Percentiles rank a stretch among this genome's conserved stretches.
Conservation (phyloP, 2,888 invertebrate genomes). For the Eutolmus rufibarbis region DNA sequence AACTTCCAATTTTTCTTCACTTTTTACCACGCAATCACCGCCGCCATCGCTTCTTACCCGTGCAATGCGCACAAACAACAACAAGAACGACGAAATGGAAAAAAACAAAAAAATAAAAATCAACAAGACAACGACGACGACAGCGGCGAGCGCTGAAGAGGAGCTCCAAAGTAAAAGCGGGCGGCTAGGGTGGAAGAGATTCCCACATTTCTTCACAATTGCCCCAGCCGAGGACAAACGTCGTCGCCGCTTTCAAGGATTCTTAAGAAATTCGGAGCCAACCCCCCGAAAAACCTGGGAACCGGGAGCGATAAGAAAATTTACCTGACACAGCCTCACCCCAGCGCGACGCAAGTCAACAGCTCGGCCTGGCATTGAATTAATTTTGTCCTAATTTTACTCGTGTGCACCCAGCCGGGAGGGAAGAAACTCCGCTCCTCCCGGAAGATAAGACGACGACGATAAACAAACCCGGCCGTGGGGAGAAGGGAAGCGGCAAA, state of each 20-base stretch:
- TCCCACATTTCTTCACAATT: background rate
- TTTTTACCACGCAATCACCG: constrained; percentile 23
- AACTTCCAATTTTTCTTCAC: constrained; percentile 34
- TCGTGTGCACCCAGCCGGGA: background rate
- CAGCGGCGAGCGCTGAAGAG: background rate
- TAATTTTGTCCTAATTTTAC: background rate
- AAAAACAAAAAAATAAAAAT: background rate
- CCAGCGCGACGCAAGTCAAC: background rate
- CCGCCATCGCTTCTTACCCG: background rate
- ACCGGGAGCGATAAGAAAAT: background rate
- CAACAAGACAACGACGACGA: background rate
- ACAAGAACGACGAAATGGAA: background rate
- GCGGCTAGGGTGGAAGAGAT: background rate
- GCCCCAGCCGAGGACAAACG: background rate
- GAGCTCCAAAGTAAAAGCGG: background rate
- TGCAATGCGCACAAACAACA: background rate
- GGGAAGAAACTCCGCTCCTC: background rate
- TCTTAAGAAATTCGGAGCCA: background rate
- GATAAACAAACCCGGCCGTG: background rate
- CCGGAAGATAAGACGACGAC: background rate
- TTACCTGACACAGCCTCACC: background rate
- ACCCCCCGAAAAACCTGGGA: background rate
- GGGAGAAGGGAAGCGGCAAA: background rate
- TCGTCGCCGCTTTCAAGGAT: background rate
- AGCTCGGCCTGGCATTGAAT: background rate